Evolutionary conservation across 2,113 vertebrate species (phyloP).

Genomic region (Psittacara wagleri): DNA sequence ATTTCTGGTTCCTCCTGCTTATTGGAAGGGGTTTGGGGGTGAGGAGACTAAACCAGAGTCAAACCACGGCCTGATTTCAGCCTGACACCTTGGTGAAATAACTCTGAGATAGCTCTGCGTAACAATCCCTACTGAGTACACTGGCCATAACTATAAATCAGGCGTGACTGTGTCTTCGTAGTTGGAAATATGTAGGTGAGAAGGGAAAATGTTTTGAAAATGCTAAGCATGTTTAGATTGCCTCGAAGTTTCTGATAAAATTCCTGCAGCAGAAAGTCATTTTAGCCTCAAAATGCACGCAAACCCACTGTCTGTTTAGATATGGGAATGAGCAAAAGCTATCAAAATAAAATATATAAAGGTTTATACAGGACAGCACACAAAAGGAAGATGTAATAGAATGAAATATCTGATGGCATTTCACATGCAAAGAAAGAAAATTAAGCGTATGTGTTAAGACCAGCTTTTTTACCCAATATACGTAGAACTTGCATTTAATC

Average conservation of each 20-base stretch:
- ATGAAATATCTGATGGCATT: background rate
- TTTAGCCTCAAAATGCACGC: background rate
- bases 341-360: background rate
- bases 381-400: background rate
- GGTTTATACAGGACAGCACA: background rate
- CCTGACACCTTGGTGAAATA: constrained; percentile 63
- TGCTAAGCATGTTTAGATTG: constrained; percentile 51
- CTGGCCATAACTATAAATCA: constrained; percentile 61
- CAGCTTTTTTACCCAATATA: background rate
- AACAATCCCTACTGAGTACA: constrained; percentile 60
- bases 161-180: background rate
- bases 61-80: constrained; percentile 48
- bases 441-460: accelerated
- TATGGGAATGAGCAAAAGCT: background rate
- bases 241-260: constrained; percentile 49
- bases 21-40: background rate
- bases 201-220: constrained; percentile 60
- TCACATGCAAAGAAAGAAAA: background rate
- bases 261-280: background rate
- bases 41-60: constrained; percentile 47
- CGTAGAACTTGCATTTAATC: accelerated
- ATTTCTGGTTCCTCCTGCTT: background rate
- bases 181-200: constrained; percentile 51
- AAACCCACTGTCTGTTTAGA: background rate
- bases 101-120: constrained; percentile 49